A percentile compares a stretch with the other conserved stretches of the same genome.
These are phyloP conservation scores for Onychomys torridus DNA, from an alignment of 2,797 vertebrate genomes.

Conservation along the genomic window DNA sequence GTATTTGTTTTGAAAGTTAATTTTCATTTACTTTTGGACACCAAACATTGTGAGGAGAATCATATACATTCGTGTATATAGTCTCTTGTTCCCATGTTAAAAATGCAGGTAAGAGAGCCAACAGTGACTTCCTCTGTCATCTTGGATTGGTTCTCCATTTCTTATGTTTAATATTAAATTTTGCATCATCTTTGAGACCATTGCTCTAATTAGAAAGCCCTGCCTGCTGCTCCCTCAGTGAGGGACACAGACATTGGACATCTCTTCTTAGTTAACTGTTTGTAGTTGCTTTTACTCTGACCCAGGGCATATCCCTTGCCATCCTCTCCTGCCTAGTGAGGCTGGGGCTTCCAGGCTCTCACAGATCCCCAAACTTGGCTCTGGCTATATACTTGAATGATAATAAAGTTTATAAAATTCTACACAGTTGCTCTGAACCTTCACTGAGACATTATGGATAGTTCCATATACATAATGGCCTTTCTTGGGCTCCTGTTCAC, in stretches of 20 bases:
- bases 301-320: background rate
- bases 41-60: slow-evolving; percentile 22
- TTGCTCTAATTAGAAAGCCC: slow-evolving; percentile 13
- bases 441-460: slow-evolving; percentile 8
- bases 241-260: background rate
- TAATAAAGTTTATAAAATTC: background rate
- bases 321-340: background rate
- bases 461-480: slow-evolving; percentile 1
- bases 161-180: slow-evolving; percentile 12
- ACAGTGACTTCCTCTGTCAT: background rate
- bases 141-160: background rate
- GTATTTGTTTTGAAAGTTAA: slow-evolving; percentile 39
- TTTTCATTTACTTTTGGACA: slow-evolving; percentile 51
- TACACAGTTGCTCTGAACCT: slow-evolving; percentile 12
- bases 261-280: background rate
- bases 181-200: background rate
- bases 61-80: background rate
- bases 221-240: background rate
- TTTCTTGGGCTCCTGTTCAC: slow-evolving; percentile 1
- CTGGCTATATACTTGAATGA: background rate
- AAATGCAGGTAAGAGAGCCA: slow-evolving; percentile 2
- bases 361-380: background rate
- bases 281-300: background rate
- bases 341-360: background rate
- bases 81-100: slow-evolving; percentile 16